Conservation (phyloP, 2,888 invertebrate genomes). For the Andrena trimmerana region DNA sequence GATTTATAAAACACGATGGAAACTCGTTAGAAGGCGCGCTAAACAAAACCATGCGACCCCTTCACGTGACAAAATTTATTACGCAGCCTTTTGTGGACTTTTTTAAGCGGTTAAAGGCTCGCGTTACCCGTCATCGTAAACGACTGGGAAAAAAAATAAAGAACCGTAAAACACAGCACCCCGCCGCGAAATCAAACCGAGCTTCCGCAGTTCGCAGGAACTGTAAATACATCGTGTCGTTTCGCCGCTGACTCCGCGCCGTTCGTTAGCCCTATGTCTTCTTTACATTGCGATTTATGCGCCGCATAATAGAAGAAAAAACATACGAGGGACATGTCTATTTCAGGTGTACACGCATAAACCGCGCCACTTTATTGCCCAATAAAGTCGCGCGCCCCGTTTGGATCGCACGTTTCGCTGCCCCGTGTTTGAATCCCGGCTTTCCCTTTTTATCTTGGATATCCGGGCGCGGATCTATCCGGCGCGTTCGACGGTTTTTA, state of each 20-base stretch:
- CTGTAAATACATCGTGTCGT: not conserved
- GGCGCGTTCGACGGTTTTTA: not conserved
- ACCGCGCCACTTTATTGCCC: slow-evolving; percentile 36
- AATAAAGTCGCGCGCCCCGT: slow-evolving; percentile 27
- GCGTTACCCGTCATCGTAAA: slow-evolving; percentile 41
- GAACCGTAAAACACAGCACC: not conserved
- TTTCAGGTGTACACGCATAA: slow-evolving; percentile 37
- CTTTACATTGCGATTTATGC: slow-evolving; percentile 26
- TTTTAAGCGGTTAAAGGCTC: slow-evolving; percentile 16
- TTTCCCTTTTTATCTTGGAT: slow-evolving; percentile 7
- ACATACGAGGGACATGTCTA: slow-evolving; percentile 11
- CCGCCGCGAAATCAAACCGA: slow-evolving; percentile 8
- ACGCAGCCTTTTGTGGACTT: slow-evolving; percentile 9
- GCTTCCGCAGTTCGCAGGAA: not conserved
- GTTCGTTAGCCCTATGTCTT: slow-evolving; percentile 17
- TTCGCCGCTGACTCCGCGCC: not conserved
- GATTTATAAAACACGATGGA: slow-evolving; percentile 21
- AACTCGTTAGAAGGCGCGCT: not conserved
- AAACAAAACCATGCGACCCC: slow-evolving; percentile 27
- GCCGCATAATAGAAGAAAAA: slow-evolving; percentile 29
- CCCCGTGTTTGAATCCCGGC: slow-evolving; percentile 11
- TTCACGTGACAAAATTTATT: slow-evolving; percentile 48
- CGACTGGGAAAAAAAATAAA: not conserved
- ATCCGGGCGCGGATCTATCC: not conserved
- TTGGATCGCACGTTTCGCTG: slow-evolving; percentile 27